These are phyloP conservation scores for Psilanteris sp. DNA, from an alignment of 1,140 invertebrate species.

Conservation along the genomic window DNA sequence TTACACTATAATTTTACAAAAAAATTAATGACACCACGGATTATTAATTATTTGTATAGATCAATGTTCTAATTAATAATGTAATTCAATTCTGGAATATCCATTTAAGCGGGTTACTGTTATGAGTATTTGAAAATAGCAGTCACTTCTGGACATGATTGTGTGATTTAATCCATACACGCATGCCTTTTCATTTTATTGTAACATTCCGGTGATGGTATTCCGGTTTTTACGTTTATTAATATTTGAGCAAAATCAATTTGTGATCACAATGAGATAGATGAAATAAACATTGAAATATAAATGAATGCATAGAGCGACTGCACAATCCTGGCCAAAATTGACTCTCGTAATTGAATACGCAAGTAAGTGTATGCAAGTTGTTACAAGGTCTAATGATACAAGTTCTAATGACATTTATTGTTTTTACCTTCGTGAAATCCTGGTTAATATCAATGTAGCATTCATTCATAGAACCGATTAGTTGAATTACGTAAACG, in stretches of 20 bases:
- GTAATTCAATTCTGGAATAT: too few species aligned
- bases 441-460: constrained; percentile 80
- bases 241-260: too few species aligned
- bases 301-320: neutral
- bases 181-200: too few species aligned
- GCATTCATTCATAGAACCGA: constrained; percentile 80
- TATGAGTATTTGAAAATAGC: constrained; percentile 15
- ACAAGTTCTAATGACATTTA: constrained; percentile 72
- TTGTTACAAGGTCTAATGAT: constrained; percentile 66
- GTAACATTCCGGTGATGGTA: too few species aligned
- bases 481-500: constrained; percentile 75
- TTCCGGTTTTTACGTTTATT: too few species aligned
- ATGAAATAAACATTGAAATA: too few species aligned
- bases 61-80: constrained; percentile 2
- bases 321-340: constrained; percentile 21
- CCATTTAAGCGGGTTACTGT: constrained; percentile 29
- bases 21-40: too few species aligned
- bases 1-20: too few species aligned
- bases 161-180: neutral
- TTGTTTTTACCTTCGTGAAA: constrained; percentile 80
- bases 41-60: too few species aligned
- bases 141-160: constrained; percentile 29
- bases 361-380: constrained; percentile 41
- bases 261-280: too few species aligned
- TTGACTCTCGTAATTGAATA: constrained; percentile 27